Base-by-base conservation (phyloP, 2,113 vertebrate genomes). In the Plotosus lineatus region DNA sequence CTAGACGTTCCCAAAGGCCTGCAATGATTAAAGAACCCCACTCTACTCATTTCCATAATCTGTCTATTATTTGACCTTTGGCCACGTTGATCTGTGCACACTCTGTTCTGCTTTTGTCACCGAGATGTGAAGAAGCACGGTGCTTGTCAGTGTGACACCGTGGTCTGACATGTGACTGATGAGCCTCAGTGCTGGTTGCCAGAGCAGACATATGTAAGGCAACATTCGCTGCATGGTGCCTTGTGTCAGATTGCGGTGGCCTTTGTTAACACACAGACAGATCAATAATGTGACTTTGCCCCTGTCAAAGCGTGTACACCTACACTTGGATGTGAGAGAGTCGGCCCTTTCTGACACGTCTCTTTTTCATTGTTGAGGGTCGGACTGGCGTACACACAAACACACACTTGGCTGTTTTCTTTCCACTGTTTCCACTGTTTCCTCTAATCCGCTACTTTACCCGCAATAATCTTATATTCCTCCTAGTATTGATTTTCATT, bases 141-240 rank as follows among this genome's bases (percentile, higher is more conserved):
- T 58, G 58, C 46, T 56, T 75, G 78, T 83, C 84, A 85, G 33
- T 51, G 79, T 58, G 75, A 71, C 85, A 69, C 76, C 87, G 86
- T 88, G 84, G 83, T 88, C 90, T 92, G 90, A 89, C 87, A 89
- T 79, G 82, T 89, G 90, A 90, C 89, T 88, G 90, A 93, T 89
- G 92, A 90, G 89, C 85, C 82, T 88, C 88, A 36, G 84, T 82
- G 84, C 65, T 85, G 89, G 85, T 84, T 80, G 87, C 88, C 87
- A 79, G 82, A 77, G 77, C 33, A 76, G 78, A 21, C 75, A 87
- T 82, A 85, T 86, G 86, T 88, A 88, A 68, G 44, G 85, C 90
- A 81, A 88, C 81, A 83, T 80, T 86, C 88, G 9, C 89, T 7
- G 81, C 83, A 11, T 84, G 74, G 73, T 33, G 12, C 60, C 33